A percentile compares a stretch with the other conserved stretches of the same genome.
Evolutionary conservation across 2,888 invertebrate species (phyloP).

Genomic region (Geophilus truncorum): DNA sequence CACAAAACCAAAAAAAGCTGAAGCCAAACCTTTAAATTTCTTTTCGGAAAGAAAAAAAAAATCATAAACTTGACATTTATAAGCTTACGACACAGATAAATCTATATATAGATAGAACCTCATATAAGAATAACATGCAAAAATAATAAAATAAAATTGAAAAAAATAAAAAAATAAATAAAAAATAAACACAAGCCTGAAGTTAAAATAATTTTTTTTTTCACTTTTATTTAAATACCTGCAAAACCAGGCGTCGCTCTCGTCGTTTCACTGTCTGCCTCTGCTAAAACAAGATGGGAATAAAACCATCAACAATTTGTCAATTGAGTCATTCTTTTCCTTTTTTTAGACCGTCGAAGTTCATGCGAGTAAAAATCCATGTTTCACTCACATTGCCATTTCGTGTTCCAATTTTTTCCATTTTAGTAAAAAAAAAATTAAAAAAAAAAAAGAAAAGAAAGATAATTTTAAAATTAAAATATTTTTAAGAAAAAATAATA

Average conservation of each 20-base stretch:
- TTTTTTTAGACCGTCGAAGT: background rate
- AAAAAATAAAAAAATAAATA: background rate
- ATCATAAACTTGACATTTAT: background rate
- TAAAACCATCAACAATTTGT: background rate
- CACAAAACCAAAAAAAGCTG: background rate
- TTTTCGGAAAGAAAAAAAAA: background rate
- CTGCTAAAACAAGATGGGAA: slow-evolving; percentile 31
- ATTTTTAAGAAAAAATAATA: background rate
- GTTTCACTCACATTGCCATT: background rate
- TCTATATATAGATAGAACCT: background rate
- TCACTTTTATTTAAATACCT: slow-evolving; percentile 1
- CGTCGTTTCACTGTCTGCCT: background rate
- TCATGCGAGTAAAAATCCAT: background rate
- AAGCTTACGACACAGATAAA: background rate
- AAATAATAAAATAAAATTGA: background rate
- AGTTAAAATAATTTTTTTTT: background rate
- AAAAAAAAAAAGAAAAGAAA: background rate
- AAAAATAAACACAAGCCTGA: slow-evolving; percentile 32
- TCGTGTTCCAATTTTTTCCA: background rate
- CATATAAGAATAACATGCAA: background rate
- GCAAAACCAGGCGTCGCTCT: background rate
- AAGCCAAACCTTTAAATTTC: background rate
- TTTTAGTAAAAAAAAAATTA: background rate
- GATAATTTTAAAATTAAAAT: no score
- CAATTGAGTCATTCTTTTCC: background rate